These are phyloP conservation scores for Hydroisotoma schaefferi DNA, from an alignment of 2,888 invertebrate genomes.

Conservation along the genomic window DNA sequence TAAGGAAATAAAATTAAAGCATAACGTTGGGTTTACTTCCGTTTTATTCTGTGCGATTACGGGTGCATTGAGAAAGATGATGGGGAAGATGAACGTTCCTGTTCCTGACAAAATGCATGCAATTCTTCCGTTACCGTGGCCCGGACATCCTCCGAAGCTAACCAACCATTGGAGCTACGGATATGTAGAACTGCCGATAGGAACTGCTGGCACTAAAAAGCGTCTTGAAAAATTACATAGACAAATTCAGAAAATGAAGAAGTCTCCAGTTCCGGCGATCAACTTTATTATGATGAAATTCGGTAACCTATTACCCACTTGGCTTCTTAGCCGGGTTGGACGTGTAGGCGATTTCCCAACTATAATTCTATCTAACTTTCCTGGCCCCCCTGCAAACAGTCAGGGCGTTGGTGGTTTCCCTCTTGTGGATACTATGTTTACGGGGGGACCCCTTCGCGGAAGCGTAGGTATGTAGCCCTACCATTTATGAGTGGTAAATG, in stretches of 20 bases:
- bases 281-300: conserved; percentile 43
- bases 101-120: conserved; percentile 45
- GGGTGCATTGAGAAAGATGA: conserved; percentile 41
- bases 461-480: conserved; percentile 35
- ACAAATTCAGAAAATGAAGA: conserved; percentile 38
- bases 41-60: conserved; percentile 42
- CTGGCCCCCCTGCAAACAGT: conserved; percentile 41
- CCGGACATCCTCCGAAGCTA: conserved; percentile 43
- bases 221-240: conserved; percentile 34
- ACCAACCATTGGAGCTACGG: conserved; percentile 48
- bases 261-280: conserved; percentile 38
- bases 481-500: neutral
- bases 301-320: conserved; percentile 43
- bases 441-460: conserved; percentile 43
- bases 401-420: conserved; percentile 40
- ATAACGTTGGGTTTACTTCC: conserved; percentile 43
- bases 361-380: conserved; percentile 44
- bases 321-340: conserved; percentile 37
- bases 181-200: conserved; percentile 40
- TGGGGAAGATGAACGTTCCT: conserved; percentile 38
- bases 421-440: conserved; percentile 43
- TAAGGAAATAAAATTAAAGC: conserved; percentile 36
- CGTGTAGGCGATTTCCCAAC: conserved; percentile 43
- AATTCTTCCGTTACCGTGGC: conserved; percentile 46
- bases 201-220: conserved; percentile 22